phyloP scores from a whole-genome alignment of 2,797 vertebrate genomes.

The Halcyon smyrnensis region DNA sequence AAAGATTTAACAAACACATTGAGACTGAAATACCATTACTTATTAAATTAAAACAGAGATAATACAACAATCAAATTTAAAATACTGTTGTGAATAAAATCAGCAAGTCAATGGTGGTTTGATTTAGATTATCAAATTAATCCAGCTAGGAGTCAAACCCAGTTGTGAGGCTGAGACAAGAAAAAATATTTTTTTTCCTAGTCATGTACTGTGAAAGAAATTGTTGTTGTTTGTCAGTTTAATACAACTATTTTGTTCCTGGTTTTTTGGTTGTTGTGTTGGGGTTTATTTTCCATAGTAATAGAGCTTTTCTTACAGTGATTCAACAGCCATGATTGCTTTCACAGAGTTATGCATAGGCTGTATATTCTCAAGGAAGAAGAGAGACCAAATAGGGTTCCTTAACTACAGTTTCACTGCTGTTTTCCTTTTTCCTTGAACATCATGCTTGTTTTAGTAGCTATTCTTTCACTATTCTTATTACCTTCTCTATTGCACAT shows the following conservation, averaged over 20 bases:
- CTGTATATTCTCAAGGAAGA: neutral
- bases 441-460: slow-evolving; percentile 6
- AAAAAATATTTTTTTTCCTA: neutral
- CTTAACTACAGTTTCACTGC: neutral
- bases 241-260: neutral
- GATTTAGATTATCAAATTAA: slow-evolving; percentile 29
- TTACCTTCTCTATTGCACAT: neutral
- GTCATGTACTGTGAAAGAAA: neutral
- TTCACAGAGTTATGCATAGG: neutral
- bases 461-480: slow-evolving; percentile 25
- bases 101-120: neutral
- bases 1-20: slow-evolving; percentile 30
- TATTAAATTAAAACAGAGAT: slow-evolving; percentile 22
- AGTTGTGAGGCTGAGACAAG: neutral
- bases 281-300: neutral
- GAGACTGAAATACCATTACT: slow-evolving; percentile 1
- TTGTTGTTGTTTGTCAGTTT: neutral
- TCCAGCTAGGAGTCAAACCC: neutral
- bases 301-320: neutral
- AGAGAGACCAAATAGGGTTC: neutral
- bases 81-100: neutral
- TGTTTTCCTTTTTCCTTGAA: neutral
- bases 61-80: slow-evolving; percentile 5
- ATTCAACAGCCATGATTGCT: neutral
- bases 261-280: neutral